Base-by-base conservation (phyloP, 2,113 vertebrate genomes). In the Phrynosoma platyrhinos region DNA sequence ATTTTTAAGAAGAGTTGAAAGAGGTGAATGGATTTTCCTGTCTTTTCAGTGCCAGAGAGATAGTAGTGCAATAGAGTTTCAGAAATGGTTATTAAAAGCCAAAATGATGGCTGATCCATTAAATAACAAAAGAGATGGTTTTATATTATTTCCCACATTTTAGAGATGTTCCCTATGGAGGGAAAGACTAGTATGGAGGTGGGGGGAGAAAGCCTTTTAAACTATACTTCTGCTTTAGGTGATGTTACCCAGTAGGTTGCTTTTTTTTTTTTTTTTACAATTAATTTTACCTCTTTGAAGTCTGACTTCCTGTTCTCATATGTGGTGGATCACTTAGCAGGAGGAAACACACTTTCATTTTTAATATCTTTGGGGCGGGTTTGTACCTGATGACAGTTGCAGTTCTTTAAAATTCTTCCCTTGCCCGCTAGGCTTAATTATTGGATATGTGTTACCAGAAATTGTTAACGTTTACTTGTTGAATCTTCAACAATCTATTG, bases 191-290 rank as follows among this genome's bases (percentile, higher is more conserved):
- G 36, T 36, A 36, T 36, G 36, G 20, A 23, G 20, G 27, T 27
- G 2, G 52, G 36, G 58, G 47, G 47, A 74, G 6, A 2, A 6
- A 40, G 64, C 13, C 47, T 53, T 72, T 83, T n/a, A n/a, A 83
- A 71, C 12, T 71, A 42, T 71, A 42, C 42, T 21, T 27, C 66
- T 72, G 10, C 8, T 83, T n/a, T 6, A 27, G 36, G 64, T 40
- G 80, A 14, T 25, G 32, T 75, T 75, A 75, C 16, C 40, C 18
- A 8, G 32, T 25, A 68, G 62, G 36, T 3, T 84, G 69, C 47
- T 84, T 82, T 84, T n/a, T n/a, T n/a, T n/a, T n/a, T n/a, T n/a
- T n/a, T n/a, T 32, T 64, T 40, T 81, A 55, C 74, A 42, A 76
- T 82, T 27, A 40, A 9, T 69, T 4, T 69, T 83, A 14, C 64